Percentiles rank a stretch among this genome's conserved stretches.
Evolutionary conservation across 1,140 invertebrate genomes (phyloP).

Genomic region (Drosophila lacertosa): DNA sequence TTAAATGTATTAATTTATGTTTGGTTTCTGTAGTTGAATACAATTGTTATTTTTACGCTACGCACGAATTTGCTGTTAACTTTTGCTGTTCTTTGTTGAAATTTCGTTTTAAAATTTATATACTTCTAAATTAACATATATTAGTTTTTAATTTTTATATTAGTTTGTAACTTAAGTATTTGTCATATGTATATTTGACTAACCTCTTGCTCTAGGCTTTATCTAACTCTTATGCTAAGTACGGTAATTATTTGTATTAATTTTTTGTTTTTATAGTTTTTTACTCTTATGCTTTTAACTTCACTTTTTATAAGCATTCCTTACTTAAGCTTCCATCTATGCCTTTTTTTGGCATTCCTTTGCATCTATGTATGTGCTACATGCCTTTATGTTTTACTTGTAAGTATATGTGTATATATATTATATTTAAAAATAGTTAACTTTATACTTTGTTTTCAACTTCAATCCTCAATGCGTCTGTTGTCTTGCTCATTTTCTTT

Average conservation of each 20-base stretch:
- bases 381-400: constrained; percentile 33
- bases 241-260: constrained; percentile 18
- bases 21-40: constrained; percentile 26
- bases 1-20: constrained; percentile 3
- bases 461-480: constrained; percentile 32
- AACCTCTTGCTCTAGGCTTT: constrained; percentile 46
- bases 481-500: constrained; percentile 29
- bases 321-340: constrained; percentile 17
- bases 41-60: constrained; percentile 62
- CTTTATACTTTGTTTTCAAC: constrained; percentile 79
- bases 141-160: constrained; percentile 18
- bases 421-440: constrained; percentile 78
- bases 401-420: constrained; percentile 48
- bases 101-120: constrained; percentile 66
- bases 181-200: constrained; percentile 63
- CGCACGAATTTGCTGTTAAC: constrained; percentile 75
- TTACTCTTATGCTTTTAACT: background rate
- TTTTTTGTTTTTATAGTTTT: constrained; percentile 16
- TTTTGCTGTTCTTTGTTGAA: constrained; percentile 73
- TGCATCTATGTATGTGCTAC: constrained; percentile 28
- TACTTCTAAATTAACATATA: constrained; percentile 42
- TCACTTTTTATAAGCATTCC: constrained; percentile 36
- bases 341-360: constrained; percentile 14
- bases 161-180: constrained; percentile 50
- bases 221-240: constrained; percentile 40